A percentile compares a stretch with the other conserved stretches of the same genome.
Evolutionary conservation across 2,888 invertebrate genomes (phyloP).

Genomic region (Drosophila siamana): DNA sequence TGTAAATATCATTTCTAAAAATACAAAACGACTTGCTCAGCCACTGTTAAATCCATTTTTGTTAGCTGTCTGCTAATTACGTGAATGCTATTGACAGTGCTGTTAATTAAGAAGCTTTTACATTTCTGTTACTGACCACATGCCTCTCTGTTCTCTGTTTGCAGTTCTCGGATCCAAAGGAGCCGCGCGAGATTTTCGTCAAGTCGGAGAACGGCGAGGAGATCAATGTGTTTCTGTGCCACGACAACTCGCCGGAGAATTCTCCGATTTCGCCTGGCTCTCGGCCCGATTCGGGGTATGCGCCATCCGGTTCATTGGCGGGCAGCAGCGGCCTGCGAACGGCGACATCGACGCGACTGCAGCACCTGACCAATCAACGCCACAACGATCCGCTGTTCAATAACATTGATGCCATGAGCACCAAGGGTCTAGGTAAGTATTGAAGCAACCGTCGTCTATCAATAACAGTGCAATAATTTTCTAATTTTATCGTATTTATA

Average conservation of each 20-base stretch:
- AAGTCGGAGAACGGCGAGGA: conserved; percentile 95
- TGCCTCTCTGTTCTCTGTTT: conserved; percentile 42
- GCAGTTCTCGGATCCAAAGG: conserved; percentile 89
- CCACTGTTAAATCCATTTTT: neutral
- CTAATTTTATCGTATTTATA: conserved; percentile 10
- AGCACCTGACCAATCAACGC: conserved; percentile 64
- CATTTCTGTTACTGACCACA: neutral
- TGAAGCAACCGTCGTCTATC: neutral
- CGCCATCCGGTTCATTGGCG: conserved; percentile 12
- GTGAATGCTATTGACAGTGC: conserved; percentile 27
- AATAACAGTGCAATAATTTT: neutral
- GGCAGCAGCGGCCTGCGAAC: conserved; percentile 59
- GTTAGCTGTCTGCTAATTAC: conserved; percentile 9
- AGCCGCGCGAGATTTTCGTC: conserved; percentile 93
- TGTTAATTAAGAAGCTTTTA: conserved; percentile 10
- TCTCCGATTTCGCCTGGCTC: conserved; percentile 82
- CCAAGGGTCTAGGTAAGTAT: conserved; percentile 85
- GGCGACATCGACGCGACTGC: conserved; percentile 72
- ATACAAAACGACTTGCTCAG: conserved; percentile 40
- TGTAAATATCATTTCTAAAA: conserved; percentile 74
- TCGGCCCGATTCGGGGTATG: conserved; percentile 66
- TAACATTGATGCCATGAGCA: conserved; percentile 87
- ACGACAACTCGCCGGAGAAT: conserved; percentile 88
- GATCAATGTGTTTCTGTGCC: conserved; percentile 98
- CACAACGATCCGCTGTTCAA: conserved; percentile 88